Evolutionary conservation across 2,797 vertebrate genomes (phyloP).

Genomic region (Ptychadena robeensis): DNA sequence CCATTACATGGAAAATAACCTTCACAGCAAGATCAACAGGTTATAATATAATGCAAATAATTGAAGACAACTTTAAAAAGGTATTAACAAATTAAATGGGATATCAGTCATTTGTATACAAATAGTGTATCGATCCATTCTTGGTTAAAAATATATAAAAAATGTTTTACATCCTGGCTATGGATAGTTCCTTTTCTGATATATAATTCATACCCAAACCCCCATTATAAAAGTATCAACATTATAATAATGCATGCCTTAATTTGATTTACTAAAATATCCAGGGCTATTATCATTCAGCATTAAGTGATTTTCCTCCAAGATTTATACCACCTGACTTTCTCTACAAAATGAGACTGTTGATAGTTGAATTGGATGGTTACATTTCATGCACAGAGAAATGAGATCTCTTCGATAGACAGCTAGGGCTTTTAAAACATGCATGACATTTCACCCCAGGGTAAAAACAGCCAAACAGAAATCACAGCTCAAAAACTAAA

Average conservation of each 20-base stretch:
- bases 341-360: slow-evolving; percentile 34
- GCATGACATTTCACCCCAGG: slow-evolving; percentile 55
- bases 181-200: too few species aligned
- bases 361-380: slow-evolving; percentile 39
- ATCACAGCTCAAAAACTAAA: slow-evolving; percentile 57
- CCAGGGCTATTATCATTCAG: slow-evolving; percentile 6
- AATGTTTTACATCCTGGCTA: not conserved
- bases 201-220: too few species aligned
- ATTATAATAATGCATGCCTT: not conserved
- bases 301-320: slow-evolving; percentile 8
- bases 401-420: slow-evolving; percentile 51
- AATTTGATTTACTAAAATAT: not conserved
- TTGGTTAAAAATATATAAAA: too few species aligned
- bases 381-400: slow-evolving; percentile 33
- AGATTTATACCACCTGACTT: slow-evolving; percentile 25
- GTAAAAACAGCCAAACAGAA: slow-evolving; percentile 56
- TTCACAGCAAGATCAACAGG: too few species aligned
- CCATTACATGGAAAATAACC: too few species aligned
- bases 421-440: slow-evolving; percentile 56
- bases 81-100: too few species aligned
- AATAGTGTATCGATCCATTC: too few species aligned
- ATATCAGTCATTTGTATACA: too few species aligned
- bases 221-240: too few species aligned
- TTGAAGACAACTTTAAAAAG: too few species aligned
- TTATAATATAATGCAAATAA: too few species aligned